phyloP scores from a whole-genome alignment of 2,113 vertebrate species.

The Xiphophorus couchianus region DNA sequence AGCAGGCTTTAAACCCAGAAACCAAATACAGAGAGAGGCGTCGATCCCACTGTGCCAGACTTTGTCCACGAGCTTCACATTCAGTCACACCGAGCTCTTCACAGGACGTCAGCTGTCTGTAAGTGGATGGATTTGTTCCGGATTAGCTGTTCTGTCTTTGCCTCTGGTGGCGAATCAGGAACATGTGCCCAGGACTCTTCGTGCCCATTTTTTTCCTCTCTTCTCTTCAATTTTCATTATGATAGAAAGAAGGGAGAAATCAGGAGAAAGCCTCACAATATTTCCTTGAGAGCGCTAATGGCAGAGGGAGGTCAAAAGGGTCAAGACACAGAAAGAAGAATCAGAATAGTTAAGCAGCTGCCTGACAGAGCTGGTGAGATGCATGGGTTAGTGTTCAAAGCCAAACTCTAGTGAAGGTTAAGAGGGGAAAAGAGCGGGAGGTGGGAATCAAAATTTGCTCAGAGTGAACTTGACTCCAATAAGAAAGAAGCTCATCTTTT shows the following conservation, averaged over 20 bases:
- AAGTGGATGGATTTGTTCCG: slow-evolving; percentile 15
- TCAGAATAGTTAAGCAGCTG: slow-evolving; percentile 9
- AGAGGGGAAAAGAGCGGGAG: neutral
- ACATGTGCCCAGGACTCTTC: neutral
- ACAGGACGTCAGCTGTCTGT: slow-evolving; percentile 16
- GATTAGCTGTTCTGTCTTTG: slow-evolving; percentile 38
- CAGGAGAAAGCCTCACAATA: neutral
- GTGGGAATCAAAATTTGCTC: slow-evolving; percentile 15
- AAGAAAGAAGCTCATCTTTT: slow-evolving; percentile 4
- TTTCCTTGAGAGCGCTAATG: neutral
- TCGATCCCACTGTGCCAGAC: slow-evolving; percentile 13
- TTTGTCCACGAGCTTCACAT: slow-evolving; percentile 19
- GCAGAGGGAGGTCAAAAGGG: neutral
- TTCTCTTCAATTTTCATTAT: neutral
- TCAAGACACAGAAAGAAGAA: neutral
- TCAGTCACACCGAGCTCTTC: neutral
- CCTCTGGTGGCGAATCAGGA: neutral
- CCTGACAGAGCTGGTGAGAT: slow-evolving; percentile 20
- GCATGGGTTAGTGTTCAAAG: slow-evolving; percentile 22
- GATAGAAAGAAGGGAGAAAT: neutral
- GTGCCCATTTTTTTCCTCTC: neutral
- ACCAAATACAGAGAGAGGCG: slow-evolving; percentile 37
- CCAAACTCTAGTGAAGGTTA: neutral
- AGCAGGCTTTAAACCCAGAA: slow-evolving; percentile 10
- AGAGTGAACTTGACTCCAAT: slow-evolving; percentile 9